These are phyloP conservation scores for Erpetoichthys calabaricus DNA, from an alignment of 2,797 vertebrate genomes.

Conservation along the genomic window DNA sequence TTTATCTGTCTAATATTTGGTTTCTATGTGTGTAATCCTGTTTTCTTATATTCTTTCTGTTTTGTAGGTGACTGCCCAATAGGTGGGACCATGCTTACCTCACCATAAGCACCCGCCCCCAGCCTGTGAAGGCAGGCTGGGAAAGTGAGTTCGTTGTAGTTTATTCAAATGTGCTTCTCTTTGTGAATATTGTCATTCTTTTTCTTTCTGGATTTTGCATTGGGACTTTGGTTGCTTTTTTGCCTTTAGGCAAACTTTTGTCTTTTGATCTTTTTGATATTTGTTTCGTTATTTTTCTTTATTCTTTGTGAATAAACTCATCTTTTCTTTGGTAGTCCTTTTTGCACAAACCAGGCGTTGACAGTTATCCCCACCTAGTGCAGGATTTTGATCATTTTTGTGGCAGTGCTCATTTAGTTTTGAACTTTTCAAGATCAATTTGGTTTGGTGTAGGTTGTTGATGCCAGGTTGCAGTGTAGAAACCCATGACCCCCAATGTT, in stretches of 20 bases:
- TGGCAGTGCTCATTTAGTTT: no score
- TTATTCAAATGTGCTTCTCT: not conserved
- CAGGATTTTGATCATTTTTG: no score
- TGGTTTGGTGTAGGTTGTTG: no score
- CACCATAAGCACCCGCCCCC: no score
- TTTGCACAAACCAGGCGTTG: not conserved
- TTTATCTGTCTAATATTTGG: slow-evolving; percentile 1
- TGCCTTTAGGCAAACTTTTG: not conserved
- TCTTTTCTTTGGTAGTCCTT: not conserved
- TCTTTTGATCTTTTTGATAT: slow-evolving; percentile 2
- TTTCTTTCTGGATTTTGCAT: not conserved
- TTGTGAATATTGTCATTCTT: slow-evolving; percentile 1
- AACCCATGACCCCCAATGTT: no score
- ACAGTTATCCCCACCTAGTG: no score
- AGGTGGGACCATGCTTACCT: no score
- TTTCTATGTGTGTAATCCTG: not conserved
- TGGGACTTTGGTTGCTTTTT: not conserved
- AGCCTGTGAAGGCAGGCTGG: not conserved
- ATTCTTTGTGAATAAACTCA: not conserved
- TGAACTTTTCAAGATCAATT: no score
- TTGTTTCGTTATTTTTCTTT: slow-evolving; percentile 4
- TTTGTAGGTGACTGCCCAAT: no score
- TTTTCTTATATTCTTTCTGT: no score
- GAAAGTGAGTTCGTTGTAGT: no score
- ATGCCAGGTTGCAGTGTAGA: no score